A percentile compares a stretch with the other conserved stretches of the same genome.
Conservation (phyloP, 2,888 invertebrate species). For the Oscheius sp. region DNA sequence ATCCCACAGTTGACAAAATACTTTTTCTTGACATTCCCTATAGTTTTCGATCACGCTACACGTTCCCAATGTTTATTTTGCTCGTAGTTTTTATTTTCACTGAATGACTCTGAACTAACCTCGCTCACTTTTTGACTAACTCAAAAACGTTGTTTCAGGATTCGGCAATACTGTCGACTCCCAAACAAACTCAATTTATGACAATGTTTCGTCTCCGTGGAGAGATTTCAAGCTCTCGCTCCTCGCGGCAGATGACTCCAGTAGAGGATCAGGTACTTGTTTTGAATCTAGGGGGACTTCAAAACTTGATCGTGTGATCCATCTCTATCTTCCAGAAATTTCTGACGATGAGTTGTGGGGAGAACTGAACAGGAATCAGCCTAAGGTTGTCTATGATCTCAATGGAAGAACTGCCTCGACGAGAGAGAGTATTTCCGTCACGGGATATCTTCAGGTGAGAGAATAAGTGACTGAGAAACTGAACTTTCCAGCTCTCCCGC, state of each 20-base stretch:
- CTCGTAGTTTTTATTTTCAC: no score
- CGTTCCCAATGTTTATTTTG: no score
- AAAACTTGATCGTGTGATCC: background rate
- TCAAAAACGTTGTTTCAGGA: background rate
- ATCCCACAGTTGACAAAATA: no score
- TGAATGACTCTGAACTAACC: background rate
- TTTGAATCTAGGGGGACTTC: background rate
- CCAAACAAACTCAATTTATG: constrained; percentile 26
- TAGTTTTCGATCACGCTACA: no score
- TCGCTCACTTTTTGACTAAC: background rate
- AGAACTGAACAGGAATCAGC: constrained; percentile 15
- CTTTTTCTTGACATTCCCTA: no score
- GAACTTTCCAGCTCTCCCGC: constrained; percentile 26
- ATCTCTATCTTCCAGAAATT: background rate
- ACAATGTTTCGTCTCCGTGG: constrained; percentile 37
- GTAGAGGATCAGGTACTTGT: constrained; percentile 31
- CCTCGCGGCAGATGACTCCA: constrained; percentile 27
- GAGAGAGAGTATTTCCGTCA: constrained; percentile 22
- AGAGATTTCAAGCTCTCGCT: constrained; percentile 30
- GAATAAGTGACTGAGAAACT: background rate
- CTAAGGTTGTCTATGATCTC: constrained; percentile 27
- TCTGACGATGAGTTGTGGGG: constrained; percentile 29
- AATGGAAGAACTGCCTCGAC: constrained; percentile 17
- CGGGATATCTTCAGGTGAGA: constrained; percentile 19
- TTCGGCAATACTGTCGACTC: constrained; percentile 29